Base-by-base conservation (phyloP, 2,888 invertebrate genomes). In the Xylophagus ater region DNA sequence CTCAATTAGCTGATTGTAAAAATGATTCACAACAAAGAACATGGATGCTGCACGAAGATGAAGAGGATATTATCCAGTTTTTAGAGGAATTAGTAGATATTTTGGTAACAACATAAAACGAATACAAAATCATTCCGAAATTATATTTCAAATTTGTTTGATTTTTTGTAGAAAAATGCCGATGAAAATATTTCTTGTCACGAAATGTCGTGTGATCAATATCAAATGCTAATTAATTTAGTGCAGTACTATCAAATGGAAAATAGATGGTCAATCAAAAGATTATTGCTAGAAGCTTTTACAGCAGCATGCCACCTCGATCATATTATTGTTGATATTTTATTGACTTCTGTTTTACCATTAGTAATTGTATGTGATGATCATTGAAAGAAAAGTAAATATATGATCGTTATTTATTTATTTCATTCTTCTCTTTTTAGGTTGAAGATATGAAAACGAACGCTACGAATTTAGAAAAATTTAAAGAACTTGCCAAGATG, bases 191-290 rank as follows among this genome's bases (percentile, higher is more conserved):
- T 90, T 42, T 85, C 85, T 19, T 78, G 82, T 52, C 82, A 85
- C 57, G 83, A 89, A 41, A 72, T 94, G 55, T 80, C 82, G 47
- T 76, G 78, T 51, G 84, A 90, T 60, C 78, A 83, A 43, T 93
- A 88, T 58, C 79, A 78, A 43, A 83, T 82, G 50, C 81, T 93
- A 14, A 77, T 80, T 28, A 82, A 84, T 40, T 68, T 96, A 41
- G 85, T 90, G 39, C 83, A 88, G 55, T 94, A 90, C 68, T 94
- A 93, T 64, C 94, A 94, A 69, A 93, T 93, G 93, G 94, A 93
- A 65, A 78, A 83, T 1, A 69, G 87, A 46, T 87, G 87, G 87
- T 79, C 81, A 0, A 78, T 90, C 43, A 73, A 90, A 46, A 80
- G 84, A 55, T 69, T 86, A 8, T 67, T 93, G 28, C 65, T 93